These are phyloP conservation scores for Ceratina japonica DNA, from an alignment of 1,140 invertebrate genomes.

Conservation along the genomic window DNA sequence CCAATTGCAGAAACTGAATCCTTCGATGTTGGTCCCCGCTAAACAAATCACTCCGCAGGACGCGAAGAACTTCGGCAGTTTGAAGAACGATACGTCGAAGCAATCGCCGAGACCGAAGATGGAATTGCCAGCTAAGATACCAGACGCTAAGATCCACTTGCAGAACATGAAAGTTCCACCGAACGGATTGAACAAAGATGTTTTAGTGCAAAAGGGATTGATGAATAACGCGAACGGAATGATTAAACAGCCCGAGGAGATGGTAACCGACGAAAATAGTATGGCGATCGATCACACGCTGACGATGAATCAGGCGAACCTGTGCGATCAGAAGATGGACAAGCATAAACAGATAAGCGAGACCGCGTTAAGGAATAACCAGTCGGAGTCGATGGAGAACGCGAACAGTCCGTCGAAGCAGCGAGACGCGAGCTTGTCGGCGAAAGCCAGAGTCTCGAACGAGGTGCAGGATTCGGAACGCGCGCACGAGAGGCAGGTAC, in stretches of 20 bases:
- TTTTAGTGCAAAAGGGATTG: conserved; percentile 64
- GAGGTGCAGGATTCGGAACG: conserved; percentile 4
- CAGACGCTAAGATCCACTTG: conserved; percentile 65
- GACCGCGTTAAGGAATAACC: conserved; percentile 3
- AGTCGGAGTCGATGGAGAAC: not conserved
- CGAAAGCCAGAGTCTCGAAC: not conserved
- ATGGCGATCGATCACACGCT: conserved; percentile 62
- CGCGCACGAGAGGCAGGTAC: not conserved
- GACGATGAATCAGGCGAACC: conserved; percentile 70
- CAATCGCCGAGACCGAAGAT: conserved; percentile 68
- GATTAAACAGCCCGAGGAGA: conserved; percentile 61
- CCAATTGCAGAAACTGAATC: conserved; percentile 49
- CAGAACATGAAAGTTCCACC: conserved; percentile 64
- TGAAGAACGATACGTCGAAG: conserved; percentile 61
- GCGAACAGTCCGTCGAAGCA: conserved; percentile 21
- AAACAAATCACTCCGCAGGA: conserved; percentile 63
- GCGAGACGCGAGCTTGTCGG: not conserved
- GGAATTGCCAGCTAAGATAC: conserved; percentile 71
- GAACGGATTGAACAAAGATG: conserved; percentile 69
- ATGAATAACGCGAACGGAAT: conserved; percentile 65
- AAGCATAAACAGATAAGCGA: conserved; percentile 28
- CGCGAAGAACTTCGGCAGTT: conserved; percentile 37
- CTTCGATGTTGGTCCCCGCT: conserved; percentile 37
- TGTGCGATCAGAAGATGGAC: conserved; percentile 52
- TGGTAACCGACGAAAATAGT: conserved; percentile 26